phyloP scores from a whole-genome alignment of 2,113 vertebrate species.

The Buteo buteo region DNA sequence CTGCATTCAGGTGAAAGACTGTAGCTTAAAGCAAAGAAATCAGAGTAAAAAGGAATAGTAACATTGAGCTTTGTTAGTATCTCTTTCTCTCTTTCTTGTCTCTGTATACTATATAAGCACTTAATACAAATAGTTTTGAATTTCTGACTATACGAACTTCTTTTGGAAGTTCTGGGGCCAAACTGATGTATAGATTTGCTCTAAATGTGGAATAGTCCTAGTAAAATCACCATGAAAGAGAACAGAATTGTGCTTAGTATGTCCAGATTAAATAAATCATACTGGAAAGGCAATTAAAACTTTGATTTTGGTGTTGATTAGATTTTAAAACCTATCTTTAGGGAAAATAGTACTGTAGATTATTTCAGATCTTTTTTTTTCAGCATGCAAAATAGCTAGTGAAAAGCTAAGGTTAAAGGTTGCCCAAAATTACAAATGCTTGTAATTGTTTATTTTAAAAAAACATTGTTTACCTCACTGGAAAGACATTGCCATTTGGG shows the following conservation, averaged over 20 bases:
- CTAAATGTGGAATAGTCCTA: background rate
- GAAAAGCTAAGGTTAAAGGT: background rate
- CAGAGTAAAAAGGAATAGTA: background rate
- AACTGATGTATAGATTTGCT: background rate
- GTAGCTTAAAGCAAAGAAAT: background rate
- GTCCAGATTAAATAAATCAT: background rate
- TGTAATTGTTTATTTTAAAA: background rate
- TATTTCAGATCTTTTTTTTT: background rate
- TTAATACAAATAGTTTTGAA: background rate
- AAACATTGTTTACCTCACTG: background rate
- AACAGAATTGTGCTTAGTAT: background rate
- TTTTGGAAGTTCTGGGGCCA: background rate
- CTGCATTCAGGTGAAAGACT: background rate
- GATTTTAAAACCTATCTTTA: background rate
- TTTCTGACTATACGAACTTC: background rate
- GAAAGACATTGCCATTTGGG: background rate
- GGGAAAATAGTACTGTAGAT: background rate
- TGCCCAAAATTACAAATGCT: background rate
- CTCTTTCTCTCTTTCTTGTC: background rate
- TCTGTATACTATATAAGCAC: fast-evolving
- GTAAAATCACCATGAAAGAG: background rate
- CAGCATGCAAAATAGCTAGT: background rate
- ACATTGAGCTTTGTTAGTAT: background rate
- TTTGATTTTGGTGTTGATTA: background rate
- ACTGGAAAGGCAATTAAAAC: background rate